Percentiles rank a stretch among this genome's conserved stretches.
Conservation (phyloP, 2,113 vertebrate species). For the Taurulus bubalis region DNA sequence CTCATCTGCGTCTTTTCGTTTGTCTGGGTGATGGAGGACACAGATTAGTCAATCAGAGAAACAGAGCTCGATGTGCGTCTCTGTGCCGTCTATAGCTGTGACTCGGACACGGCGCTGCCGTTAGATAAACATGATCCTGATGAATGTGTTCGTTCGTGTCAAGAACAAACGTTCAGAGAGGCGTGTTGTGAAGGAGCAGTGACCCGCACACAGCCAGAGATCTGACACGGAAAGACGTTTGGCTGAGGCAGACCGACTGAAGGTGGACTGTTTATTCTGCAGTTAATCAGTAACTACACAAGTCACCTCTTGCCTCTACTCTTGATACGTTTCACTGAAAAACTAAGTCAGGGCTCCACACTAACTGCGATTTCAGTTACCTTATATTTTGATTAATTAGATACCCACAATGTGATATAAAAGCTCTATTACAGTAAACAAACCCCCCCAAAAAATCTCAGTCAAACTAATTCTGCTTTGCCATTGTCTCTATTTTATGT, state of each 20-base stretch:
- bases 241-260: constrained; percentile 11
- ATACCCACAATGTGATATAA: too few species aligned
- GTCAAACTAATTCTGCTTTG: too few species aligned
- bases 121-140: background rate
- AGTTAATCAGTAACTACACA: constrained; percentile 68
- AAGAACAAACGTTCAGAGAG: background rate
- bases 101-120: constrained; percentile 1
- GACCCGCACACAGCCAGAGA: background rate
- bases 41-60: background rate
- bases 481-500: too few species aligned
- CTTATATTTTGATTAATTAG: too few species aligned
- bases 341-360: background rate
- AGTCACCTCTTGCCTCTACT: constrained; percentile 15
- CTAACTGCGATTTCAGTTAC: too few species aligned
- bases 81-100: constrained; percentile 3
- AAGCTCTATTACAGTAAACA: too few species aligned
- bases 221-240: constrained; percentile 24
- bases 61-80: background rate
- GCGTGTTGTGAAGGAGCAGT: background rate
- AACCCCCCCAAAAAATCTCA: too few species aligned
- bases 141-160: background rate
- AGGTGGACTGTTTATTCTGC: constrained; percentile 56
- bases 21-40: background rate
- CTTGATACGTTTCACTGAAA: background rate
- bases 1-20: background rate